These are phyloP conservation scores for Lepidothrix coronata DNA, from an alignment of 2,113 vertebrate genomes.

Conservation along the genomic window DNA sequence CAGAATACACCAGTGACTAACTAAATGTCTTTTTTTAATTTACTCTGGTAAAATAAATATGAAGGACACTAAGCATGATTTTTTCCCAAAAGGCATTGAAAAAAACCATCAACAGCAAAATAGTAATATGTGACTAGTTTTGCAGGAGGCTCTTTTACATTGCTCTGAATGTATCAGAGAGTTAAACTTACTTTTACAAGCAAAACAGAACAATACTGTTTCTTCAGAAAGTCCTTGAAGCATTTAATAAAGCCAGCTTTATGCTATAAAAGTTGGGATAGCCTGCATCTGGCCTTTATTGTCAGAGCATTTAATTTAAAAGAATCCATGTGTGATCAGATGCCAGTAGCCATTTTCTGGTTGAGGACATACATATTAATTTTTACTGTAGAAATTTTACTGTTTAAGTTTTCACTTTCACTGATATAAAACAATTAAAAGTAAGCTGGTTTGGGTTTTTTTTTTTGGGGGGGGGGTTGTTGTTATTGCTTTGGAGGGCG, in stretches of 20 bases:
- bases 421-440: background rate
- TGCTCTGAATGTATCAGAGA: background rate
- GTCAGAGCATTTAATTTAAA: background rate
- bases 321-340: background rate
- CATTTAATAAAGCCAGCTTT: background rate
- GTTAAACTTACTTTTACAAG: background rate
- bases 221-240: background rate
- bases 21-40: conserved; percentile 15
- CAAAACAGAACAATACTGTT: background rate
- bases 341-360: background rate
- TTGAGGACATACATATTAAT: background rate
- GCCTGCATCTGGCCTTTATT: background rate
- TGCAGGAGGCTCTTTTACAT: background rate
- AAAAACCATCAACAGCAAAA: background rate
- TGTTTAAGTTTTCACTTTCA: background rate
- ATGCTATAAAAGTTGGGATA: background rate
- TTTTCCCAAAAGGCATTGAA: background rate
- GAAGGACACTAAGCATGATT: background rate
- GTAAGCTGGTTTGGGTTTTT: background rate
- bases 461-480: fast-evolving
- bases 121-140: background rate
- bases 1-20: conserved; percentile 29
- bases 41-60: background rate
- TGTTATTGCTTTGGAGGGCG: background rate
- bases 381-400: background rate